Percentiles rank a stretch among this genome's conserved stretches.
Conservation (phyloP, 53 echinoderm and acorn worm species). For the Echinarachnius parma region DNA sequence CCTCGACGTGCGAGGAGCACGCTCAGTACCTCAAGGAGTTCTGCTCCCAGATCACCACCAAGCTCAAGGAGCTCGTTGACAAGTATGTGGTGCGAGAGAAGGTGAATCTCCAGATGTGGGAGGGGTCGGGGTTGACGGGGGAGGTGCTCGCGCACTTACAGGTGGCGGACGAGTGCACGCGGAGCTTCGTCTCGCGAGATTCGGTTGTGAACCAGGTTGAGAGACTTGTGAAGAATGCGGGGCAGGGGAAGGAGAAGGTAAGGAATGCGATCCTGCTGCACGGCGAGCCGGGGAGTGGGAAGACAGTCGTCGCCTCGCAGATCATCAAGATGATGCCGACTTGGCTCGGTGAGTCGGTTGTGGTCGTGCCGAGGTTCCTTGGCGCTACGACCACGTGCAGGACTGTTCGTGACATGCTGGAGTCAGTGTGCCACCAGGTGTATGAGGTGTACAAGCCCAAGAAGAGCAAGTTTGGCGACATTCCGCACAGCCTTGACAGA, state of each 20-base stretch:
- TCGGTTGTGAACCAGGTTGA: slow-evolving; percentile 89
- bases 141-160: slow-evolving; percentile 81
- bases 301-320: slow-evolving; percentile 77
- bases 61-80: slow-evolving; percentile 84
- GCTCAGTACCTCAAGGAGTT: slow-evolving; percentile 90
- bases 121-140: slow-evolving; percentile 62
- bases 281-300: slow-evolving; percentile 89
- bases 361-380: slow-evolving; percentile 74
- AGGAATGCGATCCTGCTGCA: slow-evolving; percentile 71
- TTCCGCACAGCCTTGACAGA: slow-evolving; percentile 74
- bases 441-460: slow-evolving; percentile 83
- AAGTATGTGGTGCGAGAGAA: slow-evolving; percentile 75
- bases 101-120: slow-evolving; percentile 66
- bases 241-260: slow-evolving; percentile 54
- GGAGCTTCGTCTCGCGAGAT: slow-evolving; percentile 78
- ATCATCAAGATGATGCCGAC: slow-evolving; percentile 77
- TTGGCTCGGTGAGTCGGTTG: slow-evolving; percentile 82
- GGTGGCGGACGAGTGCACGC: slow-evolving; percentile 63
- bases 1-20: slow-evolving; percentile 73
- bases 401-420: slow-evolving; percentile 78
- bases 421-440: slow-evolving; percentile 81
- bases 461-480: slow-evolving; percentile 55
- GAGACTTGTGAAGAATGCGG: slow-evolving; percentile 63
- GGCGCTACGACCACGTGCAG: slow-evolving; percentile 77
- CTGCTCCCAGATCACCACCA: slow-evolving; percentile 70